Evolutionary conservation across 2,888 invertebrate genomes (phyloP).

Genomic region (Sinopyrophorus schimmeli): DNA sequence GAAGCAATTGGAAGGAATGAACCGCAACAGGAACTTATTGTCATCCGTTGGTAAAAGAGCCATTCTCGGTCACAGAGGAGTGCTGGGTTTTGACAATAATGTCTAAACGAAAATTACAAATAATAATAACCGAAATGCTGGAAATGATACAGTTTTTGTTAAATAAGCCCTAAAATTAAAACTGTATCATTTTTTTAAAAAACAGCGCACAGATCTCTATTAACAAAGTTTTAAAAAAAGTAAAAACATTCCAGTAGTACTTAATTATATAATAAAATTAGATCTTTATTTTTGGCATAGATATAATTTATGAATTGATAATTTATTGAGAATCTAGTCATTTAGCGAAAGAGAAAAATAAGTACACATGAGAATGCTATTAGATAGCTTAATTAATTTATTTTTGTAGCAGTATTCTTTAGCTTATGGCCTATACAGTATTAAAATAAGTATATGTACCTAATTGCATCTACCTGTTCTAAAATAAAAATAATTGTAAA

Average conservation of each 20-base stretch:
- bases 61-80: conserved; percentile 36
- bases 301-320: conserved; percentile 1
- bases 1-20: conserved; percentile 76
- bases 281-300: conserved; percentile 7
- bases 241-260: conserved; percentile 25
- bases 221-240: too few relatives aligned
- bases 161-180: conserved; percentile 28
- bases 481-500: conserved; percentile 30
- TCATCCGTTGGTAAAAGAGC: conserved; percentile 76
- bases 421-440: conserved; percentile 43
- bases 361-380: conserved; percentile 10
- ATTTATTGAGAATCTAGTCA: conserved; percentile 22
- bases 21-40: conserved; percentile 73
- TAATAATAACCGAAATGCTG: conserved; percentile 13
- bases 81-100: conserved; percentile 38
- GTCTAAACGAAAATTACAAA: conserved; percentile 40
- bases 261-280: conserved; percentile 7
- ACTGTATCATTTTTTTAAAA: conserved; percentile 25
- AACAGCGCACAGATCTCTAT: conserved; percentile 29
- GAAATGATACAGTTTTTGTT: conserved; percentile 32
- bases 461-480: conserved; percentile 33
- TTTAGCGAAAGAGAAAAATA: conserved; percentile 16
- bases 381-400: conserved; percentile 32
- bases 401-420: conserved; percentile 38
- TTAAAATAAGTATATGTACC: conserved; percentile 34